phyloP scores from a whole-genome alignment of 2,888 invertebrate genomes.

The Hartigia nigra region DNA sequence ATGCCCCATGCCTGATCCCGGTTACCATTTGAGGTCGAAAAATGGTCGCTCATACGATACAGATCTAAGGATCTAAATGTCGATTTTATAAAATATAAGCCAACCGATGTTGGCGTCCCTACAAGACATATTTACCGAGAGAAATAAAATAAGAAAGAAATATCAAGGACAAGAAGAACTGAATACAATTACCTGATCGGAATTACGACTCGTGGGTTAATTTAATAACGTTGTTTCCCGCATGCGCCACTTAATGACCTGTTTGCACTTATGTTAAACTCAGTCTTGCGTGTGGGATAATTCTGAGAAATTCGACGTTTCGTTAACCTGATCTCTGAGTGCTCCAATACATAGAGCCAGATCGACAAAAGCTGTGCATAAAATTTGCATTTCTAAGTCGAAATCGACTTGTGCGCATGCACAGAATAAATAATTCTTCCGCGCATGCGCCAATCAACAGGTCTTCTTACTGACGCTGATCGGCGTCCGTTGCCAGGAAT shows the following conservation, averaged over 20 bases:
- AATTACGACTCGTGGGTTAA: background rate
- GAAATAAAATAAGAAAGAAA: background rate
- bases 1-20: slow-evolving; percentile 1
- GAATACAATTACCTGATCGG: background rate
- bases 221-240: background rate
- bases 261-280: no score
- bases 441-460: background rate
- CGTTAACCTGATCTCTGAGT: no score
- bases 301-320: no score
- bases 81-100: slow-evolving; percentile 20
- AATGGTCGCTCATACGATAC: slow-evolving; percentile 22
- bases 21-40: slow-evolving; percentile 36
- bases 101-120: background rate
- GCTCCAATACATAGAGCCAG: no score
- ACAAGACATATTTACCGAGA: background rate
- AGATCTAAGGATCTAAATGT: slow-evolving; percentile 31
- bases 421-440: background rate
- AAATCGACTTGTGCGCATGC: no score
- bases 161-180: background rate
- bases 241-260: background rate
- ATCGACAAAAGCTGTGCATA: no score
- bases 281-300: no score
- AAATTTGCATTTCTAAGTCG: no score
- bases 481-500: background rate
- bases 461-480: background rate